Conservation (phyloP, 2,113 vertebrate genomes). For the Sitta europaea region DNA sequence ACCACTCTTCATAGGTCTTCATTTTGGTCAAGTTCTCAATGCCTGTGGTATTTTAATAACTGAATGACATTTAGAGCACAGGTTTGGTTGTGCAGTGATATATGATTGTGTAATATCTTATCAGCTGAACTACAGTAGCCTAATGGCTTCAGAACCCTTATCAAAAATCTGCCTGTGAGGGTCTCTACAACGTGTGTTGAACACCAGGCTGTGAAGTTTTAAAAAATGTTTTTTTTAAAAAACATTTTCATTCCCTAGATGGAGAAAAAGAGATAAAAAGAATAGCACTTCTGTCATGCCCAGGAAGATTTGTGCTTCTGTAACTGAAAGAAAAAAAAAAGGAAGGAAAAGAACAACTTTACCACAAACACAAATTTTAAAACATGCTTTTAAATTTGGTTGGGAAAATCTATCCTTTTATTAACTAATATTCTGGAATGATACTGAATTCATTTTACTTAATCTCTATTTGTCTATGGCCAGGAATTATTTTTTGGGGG, state of each 20-base stretch:
- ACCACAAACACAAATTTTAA: neutral
- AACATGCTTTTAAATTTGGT: neutral
- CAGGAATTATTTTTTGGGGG: neutral
- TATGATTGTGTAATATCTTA: neutral
- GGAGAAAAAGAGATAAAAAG: neutral
- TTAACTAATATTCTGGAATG: neutral
- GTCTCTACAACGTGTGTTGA: neutral
- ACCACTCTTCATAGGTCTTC: neutral
- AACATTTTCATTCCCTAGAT: neutral
- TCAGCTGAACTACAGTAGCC: neutral
- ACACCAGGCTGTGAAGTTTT: neutral
- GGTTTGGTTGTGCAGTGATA: neutral
- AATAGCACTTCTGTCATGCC: neutral
- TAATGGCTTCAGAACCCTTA: constrained; percentile 4
- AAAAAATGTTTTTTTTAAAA: constrained; percentile 17
- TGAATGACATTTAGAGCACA: constrained; percentile 20
- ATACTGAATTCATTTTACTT: neutral
- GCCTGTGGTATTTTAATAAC: constrained; percentile 26
- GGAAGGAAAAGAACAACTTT: neutral
- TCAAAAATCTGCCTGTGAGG: neutral
- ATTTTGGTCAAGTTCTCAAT: neutral
- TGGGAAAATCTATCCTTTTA: neutral
- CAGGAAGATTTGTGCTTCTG: neutral
- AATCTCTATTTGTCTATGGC: neutral
- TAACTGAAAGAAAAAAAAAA: neutral